phyloP scores from a whole-genome alignment of 2,888 invertebrate species.

The Chesias legatella region DNA sequence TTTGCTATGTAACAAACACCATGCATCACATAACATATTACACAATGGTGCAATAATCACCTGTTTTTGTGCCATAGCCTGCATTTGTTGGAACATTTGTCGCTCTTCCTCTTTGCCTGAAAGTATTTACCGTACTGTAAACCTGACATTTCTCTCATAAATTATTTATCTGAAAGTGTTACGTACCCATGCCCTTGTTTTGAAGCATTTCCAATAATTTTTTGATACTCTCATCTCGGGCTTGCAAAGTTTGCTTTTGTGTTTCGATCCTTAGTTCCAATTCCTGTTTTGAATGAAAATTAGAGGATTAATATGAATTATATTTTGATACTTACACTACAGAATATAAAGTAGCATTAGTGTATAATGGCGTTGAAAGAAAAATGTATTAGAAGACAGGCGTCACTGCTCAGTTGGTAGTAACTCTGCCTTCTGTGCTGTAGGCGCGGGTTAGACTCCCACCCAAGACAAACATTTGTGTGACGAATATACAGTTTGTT shows the following conservation, averaged over 20 bases:
- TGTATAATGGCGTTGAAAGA: background rate
- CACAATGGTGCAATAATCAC: slow-evolving; percentile 72
- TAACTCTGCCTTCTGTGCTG: no score
- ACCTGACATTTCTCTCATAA: slow-evolving; percentile 41
- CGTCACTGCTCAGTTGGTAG: no score
- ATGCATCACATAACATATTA: slow-evolving; percentile 43
- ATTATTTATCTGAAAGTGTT: slow-evolving; percentile 13
- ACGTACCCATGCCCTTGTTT: slow-evolving; percentile 97
- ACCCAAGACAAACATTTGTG: no score
- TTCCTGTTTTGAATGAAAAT: slow-evolving; percentile 82
- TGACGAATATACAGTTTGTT: no score
- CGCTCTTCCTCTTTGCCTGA: slow-evolving; percentile 97
- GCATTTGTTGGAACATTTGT: slow-evolving; percentile 98
- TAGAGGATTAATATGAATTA: slow-evolving; percentile 17
- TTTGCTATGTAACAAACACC: slow-evolving; percentile 41
- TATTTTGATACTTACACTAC: no score
- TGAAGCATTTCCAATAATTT: slow-evolving; percentile 99
- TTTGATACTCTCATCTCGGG: slow-evolving; percentile 98
- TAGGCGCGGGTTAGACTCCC: no score
- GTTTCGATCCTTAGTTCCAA: slow-evolving; percentile 97
- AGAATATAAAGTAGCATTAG: no score
- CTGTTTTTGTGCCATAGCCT: slow-evolving; percentile 98
- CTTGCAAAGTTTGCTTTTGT: slow-evolving; percentile 97
- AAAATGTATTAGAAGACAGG: no score
- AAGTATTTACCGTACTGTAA: slow-evolving; percentile 60